phyloP scores from a whole-genome alignment of 2,113 vertebrate species.

The Melanocharis versteri region DNA sequence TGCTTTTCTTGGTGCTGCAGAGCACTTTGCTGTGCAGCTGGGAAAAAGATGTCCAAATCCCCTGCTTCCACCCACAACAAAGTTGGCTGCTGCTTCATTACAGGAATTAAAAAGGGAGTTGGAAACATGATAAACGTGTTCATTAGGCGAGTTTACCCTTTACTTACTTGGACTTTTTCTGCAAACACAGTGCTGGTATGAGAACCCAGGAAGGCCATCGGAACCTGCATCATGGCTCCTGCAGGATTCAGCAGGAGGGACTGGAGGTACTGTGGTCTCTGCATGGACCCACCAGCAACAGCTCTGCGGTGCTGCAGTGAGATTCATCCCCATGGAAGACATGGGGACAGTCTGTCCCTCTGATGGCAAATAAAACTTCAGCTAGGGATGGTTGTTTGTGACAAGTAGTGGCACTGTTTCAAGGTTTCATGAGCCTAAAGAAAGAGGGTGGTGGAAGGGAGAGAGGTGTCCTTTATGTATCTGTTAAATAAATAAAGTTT shows the following conservation, averaged over 20 bases:
- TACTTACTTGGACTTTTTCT: not conserved
- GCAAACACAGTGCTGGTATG: fast-evolving
- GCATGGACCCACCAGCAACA: not conserved
- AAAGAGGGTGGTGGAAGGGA: not conserved
- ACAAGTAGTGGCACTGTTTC: not conserved
- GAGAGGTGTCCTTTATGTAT: not conserved
- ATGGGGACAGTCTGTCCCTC: not conserved
- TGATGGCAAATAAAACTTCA: not conserved
- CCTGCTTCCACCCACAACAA: not conserved
- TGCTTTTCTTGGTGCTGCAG: not conserved
- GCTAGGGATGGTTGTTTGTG: not conserved
- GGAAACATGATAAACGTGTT: not conserved
- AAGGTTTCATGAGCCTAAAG: not conserved
- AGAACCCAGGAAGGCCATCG: not conserved
- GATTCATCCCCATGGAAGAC: not conserved
- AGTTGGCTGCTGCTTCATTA: not conserved
- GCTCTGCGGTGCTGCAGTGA: not conserved
- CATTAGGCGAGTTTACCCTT: not conserved
- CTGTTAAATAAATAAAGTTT: not conserved
- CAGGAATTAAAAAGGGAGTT: not conserved
- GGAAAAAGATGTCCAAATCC: not conserved
- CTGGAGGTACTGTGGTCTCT: fast-evolving
- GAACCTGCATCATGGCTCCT: not conserved
- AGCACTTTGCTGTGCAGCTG: not conserved
- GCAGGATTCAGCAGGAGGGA: not conserved